Conservation (phyloP, 2,888 invertebrate species). For the Dolichomitus sp. region DNA sequence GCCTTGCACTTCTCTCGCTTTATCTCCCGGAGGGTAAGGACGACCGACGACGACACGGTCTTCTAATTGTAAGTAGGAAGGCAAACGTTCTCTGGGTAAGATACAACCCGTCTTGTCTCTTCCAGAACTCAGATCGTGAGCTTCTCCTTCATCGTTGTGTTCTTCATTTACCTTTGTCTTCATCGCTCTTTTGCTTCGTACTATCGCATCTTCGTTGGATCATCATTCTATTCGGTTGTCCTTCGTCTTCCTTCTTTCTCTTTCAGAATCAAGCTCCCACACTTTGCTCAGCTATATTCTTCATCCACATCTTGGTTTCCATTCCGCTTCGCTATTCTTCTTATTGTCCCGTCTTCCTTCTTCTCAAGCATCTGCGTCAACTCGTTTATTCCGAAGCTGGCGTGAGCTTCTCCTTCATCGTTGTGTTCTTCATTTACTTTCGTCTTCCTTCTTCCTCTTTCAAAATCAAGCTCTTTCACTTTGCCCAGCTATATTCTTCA, state of each 20-base stretch:
- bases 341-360: neutral
- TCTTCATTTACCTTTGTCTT: conserved; percentile 24
- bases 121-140: conserved; percentile 63
- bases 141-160: conserved; percentile 42
- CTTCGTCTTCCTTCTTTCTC: conserved; percentile 13
- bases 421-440: conserved; percentile 22
- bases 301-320: conserved; percentile 17
- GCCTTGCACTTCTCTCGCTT: conserved; percentile 36
- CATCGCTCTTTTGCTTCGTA: conserved; percentile 7
- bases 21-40: conserved; percentile 20
- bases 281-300: conserved; percentile 1
- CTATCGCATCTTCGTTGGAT: conserved; percentile 32
- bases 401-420: conserved; percentile 48
- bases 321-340: conserved; percentile 29
- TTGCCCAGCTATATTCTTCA: conserved; percentile 9
- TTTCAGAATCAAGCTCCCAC: conserved; percentile 19
- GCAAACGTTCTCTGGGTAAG: conserved; percentile 70
- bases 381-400: conserved; percentile 17
- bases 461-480: conserved; percentile 17
- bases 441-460: conserved; percentile 14
- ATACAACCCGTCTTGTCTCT: conserved; percentile 54
- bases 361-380: neutral
- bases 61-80: conserved; percentile 74
- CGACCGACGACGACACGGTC: conserved; percentile 49
- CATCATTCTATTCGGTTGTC: conserved; percentile 27